These are phyloP conservation scores for Poecilia gillii DNA, from an alignment of 2,797 vertebrate genomes.

Conservation along the genomic window DNA sequence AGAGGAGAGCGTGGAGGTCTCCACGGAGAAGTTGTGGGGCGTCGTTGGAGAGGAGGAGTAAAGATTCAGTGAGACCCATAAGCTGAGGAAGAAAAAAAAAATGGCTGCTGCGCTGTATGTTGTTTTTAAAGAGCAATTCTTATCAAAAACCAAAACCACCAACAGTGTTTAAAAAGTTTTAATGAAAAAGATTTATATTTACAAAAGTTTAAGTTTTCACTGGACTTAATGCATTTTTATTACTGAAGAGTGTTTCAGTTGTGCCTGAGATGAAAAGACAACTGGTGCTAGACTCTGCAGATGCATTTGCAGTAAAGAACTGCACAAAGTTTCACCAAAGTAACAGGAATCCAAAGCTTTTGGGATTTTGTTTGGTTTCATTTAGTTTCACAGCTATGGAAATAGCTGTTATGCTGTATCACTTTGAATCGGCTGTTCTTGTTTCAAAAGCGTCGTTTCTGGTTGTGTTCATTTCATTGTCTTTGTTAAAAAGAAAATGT, in stretches of 20 bases:
- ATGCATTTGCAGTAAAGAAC: background rate
- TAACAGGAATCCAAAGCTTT: background rate
- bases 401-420: background rate
- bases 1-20: constrained; percentile 66
- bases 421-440: background rate
- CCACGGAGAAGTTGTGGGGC: constrained; percentile 65
- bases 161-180: background rate
- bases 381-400: background rate
- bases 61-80: constrained; percentile 19
- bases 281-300: background rate
- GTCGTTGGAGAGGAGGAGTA: constrained; percentile 80
- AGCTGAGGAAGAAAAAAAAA: background rate
- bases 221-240: background rate
- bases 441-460: background rate
- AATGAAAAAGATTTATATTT: background rate
- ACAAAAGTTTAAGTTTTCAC: background rate
- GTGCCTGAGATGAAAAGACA: background rate
- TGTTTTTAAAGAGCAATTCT: background rate
- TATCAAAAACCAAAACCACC: background rate
- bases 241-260: background rate
- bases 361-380: background rate
- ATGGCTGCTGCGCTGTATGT: background rate
- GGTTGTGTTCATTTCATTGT: constrained; percentile 2
- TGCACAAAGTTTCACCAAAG: background rate
- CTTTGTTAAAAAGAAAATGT: constrained; percentile 1